Evolutionary conservation across 2,113 vertebrate species (phyloP).

Genomic region (Seriola dumerili): DNA sequence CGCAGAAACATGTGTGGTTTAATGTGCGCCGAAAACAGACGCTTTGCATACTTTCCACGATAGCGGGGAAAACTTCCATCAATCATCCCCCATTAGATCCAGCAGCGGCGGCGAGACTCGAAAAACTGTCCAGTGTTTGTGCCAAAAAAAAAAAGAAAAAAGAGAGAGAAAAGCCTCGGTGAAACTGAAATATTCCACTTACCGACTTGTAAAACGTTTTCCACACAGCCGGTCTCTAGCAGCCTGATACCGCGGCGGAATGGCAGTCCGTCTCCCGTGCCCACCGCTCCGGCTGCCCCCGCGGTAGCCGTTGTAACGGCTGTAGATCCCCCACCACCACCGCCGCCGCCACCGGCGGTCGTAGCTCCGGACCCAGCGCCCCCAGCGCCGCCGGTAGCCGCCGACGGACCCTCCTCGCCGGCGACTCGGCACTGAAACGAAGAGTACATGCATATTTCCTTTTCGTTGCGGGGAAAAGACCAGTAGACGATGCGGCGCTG

Average conservation of each 20-base stretch:
- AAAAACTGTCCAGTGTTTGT: constrained; percentile 23
- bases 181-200: constrained; percentile 79
- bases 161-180: constrained; percentile 3
- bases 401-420: constrained; percentile 83
- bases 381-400: constrained; percentile 71
- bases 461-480: constrained; percentile 96
- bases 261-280: constrained; percentile 89
- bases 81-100: constrained; percentile 61
- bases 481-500: constrained; percentile 97
- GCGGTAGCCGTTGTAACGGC: constrained; percentile 69
- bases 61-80: constrained; percentile 75
- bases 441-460: constrained; percentile 98
- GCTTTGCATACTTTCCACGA: constrained; percentile 73
- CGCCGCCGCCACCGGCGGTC: constrained; percentile 58
- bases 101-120: constrained; percentile 35
- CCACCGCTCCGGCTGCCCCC: constrained; percentile 76
- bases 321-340: constrained; percentile 76
- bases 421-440: constrained; percentile 93
- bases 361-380: constrained; percentile 75
- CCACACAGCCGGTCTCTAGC: constrained; percentile 95
- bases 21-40: constrained; percentile 1
- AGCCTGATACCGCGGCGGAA: constrained; percentile 95
- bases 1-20: background rate
- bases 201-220: constrained; percentile 99
- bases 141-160: background rate